Base-by-base conservation (phyloP, 2,797 vertebrate species). In the Rallus crepitans region DNA sequence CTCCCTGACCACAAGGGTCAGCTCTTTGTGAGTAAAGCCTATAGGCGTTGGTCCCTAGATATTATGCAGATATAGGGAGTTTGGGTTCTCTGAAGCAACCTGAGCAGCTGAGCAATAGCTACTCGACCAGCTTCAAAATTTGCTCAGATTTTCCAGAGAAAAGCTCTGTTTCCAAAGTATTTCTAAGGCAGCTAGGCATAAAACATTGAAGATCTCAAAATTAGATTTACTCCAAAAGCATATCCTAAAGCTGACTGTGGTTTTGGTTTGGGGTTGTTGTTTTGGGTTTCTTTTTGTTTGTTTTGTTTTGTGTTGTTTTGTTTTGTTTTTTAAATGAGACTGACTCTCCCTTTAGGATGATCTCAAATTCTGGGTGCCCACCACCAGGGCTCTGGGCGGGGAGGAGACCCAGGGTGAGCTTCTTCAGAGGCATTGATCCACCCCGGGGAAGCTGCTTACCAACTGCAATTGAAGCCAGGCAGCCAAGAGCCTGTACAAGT, bases 1-100 rank as follows among this genome's bases (percentile, higher is more conserved):
- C 75, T 80, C 39, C 60, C 60, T 53, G 57, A 60, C 82, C 94
- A 92, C 85, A 81, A 64, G 63, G 78, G 78, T 93, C 89, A 89
- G 82, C 48, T 87, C 52, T 72, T 55, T 77, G 78, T 89, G 83
- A 76, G 63, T 89, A 72, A 92, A 89, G 45, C 71, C 85, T 82
- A 5, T 6, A 88, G 64, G 71, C 1, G 0, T 78, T 47, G 61
- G 52, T 87, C n/a, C 19, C 27, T 42, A 70, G 79, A 52, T 90
- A 47, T 81, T 90, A 30, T 2, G 1, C 40, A 83, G 90, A 52
- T 85, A 61, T 2, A 11, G 15, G 63, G 71, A 86, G 13, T 81
- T 65, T 53, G 45, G 76, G 45, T 28, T 78, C n/a, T 80, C 52
- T 5, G 1, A 57, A 94, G 60, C 69, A 78, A 47, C 40, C 37